These are phyloP conservation scores for Tenthredo livida DNA, from an alignment of 2,888 invertebrate genomes.

Conservation along the genomic window DNA sequence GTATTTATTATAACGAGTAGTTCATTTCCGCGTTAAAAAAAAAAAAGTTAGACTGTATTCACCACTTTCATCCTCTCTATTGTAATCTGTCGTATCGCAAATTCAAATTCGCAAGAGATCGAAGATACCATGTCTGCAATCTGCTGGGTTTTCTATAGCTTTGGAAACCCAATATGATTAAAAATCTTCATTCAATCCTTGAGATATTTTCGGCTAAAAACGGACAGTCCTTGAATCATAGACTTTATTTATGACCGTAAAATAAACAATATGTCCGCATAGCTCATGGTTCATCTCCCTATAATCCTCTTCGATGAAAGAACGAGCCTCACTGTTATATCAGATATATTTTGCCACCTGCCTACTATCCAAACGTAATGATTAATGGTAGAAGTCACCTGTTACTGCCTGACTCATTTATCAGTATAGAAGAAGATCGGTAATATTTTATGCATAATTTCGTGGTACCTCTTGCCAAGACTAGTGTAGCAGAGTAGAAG, in stretches of 20 bases:
- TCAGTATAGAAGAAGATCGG: neutral
- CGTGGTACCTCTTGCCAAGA: neutral
- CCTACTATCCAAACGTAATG: neutral
- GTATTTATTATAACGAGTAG: neutral
- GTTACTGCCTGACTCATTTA: neutral
- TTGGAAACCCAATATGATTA: neutral
- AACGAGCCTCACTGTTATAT: neutral
- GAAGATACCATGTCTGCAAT: slow-evolving; percentile 3
- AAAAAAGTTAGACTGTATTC: neutral
- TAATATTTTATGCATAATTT: neutral
- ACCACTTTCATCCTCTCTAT: neutral
- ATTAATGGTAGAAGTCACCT: neutral
- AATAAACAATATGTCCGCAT: neutral
- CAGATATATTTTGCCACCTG: neutral
- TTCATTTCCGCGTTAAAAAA: slow-evolving; percentile 9
- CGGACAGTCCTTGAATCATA: neutral
- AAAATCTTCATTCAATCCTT: slow-evolving; percentile 1
- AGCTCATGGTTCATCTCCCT: neutral
- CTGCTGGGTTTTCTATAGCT: neutral
- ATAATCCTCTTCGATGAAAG: neutral
- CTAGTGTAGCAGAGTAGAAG: neutral
- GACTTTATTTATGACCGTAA: neutral
- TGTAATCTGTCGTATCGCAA: neutral
- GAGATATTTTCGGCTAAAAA: slow-evolving; percentile 12
- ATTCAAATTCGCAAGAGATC: slow-evolving; percentile 14